Base-by-base conservation (phyloP, 2,888 invertebrate genomes). In the Epinotia demarniana region DNA sequence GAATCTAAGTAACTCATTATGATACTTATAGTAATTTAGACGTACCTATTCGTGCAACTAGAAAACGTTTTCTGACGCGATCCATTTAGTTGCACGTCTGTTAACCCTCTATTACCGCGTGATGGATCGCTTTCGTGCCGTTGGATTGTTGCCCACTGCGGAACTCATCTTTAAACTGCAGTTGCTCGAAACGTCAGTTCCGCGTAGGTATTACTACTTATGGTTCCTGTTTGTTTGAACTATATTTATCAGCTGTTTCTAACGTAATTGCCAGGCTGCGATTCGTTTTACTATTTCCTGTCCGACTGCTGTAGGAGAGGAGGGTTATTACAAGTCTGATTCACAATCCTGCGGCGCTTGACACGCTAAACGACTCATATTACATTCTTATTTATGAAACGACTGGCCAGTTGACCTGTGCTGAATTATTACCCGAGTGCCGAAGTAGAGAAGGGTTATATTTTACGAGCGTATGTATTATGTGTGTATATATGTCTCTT, bases 101-200 rank as follows among this genome's bases (percentile, higher is more conserved):
- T 62, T 62, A 71, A 49, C 19, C 61, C 27, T 58, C 61, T 62
- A 62, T 71, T 71, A 33, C 12, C 19, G 13, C 49, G 49, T 49
- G 61, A 71, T 69, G 69, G 69, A 60, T 69, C 16, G 68, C 19
- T 12, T 12, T 53, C 4, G 33, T 2, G 23, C 61, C n/a, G 43
- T 69, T 60, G 69, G 69, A 69, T 16, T 33, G n/a, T 23, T 69
- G 69, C 69, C 69, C 69, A 43, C 23, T 43, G 69, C 58, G 16
- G 46, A 46, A 69, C 43, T 69, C 18, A 27, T 66, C 55, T 60
- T 69, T 69, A 46, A 46, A 68, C 46, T 69, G 58, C 69, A 58
- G 58, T 46, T n/a, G 13, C 23, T 43, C 27, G n/a, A 57, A 69
- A 60, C 46, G 69, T 69, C 68, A 55, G 57, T n/a, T 27, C 27